These are phyloP conservation scores for Drosophila fuyamai DNA, from an alignment of 1,140 invertebrate genomes.

Conservation along the genomic window DNA sequence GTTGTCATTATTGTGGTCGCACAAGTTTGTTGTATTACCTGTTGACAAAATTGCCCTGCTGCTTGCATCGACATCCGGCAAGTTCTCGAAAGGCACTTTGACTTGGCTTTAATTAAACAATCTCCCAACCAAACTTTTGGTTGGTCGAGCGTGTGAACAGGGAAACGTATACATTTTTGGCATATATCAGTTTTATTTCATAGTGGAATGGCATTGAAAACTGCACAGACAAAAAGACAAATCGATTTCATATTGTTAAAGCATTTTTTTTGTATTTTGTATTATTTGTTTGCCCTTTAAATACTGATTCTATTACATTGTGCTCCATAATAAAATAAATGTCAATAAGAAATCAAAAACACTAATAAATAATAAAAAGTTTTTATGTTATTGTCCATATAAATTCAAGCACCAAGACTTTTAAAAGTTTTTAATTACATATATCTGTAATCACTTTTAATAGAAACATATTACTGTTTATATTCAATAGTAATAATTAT, in stretches of 20 bases:
- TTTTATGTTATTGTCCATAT: too few species aligned
- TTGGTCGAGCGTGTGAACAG: conserved; percentile 36
- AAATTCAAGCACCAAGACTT: too few species aligned
- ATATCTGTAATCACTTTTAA: too few species aligned
- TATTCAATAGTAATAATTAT: too few species aligned
- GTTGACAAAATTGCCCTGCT: conserved; percentile 62
- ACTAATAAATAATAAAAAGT: too few species aligned
- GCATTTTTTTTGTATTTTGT: neutral
- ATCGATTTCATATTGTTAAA: neutral
- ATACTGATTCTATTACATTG: neutral
- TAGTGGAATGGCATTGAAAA: conserved; percentile 27
- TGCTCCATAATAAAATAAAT: too few species aligned
- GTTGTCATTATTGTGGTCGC: conserved; percentile 47
- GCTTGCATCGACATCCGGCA: conserved; percentile 66
- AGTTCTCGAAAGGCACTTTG: conserved; percentile 54
- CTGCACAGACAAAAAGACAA: neutral
- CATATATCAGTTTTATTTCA: conserved; percentile 18
- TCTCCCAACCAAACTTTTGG: conserved; percentile 32
- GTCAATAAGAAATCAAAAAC: neutral
- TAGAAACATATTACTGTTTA: too few species aligned
- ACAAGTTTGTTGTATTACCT: conserved; percentile 75
- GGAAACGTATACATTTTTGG: conserved; percentile 48
- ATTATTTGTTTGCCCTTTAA: neutral
- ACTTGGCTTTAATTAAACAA: conserved; percentile 61
- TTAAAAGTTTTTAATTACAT: too few species aligned